These are phyloP conservation scores for Centropyge bicolor DNA, from an alignment of 2,797 vertebrate genomes.

Conservation along the genomic window DNA sequence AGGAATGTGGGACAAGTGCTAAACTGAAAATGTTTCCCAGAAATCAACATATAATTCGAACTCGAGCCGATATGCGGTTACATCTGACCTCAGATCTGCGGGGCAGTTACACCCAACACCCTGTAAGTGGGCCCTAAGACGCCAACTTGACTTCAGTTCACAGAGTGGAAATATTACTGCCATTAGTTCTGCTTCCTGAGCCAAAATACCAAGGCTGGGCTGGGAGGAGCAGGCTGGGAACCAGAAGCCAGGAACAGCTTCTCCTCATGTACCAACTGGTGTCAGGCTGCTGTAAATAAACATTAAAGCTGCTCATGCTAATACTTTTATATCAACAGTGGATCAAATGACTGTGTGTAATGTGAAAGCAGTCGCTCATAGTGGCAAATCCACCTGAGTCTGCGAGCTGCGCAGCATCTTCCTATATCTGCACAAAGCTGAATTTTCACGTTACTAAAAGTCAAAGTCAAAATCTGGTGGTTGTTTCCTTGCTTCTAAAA, in stretches of 20 bases:
- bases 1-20: no score
- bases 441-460: no score
- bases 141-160: constrained; percentile 12
- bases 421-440: no score
- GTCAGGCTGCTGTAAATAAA: neutral
- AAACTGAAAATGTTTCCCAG: neutral
- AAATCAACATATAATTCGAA: neutral
- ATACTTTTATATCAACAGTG: neutral
- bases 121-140: constrained; percentile 15
- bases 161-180: constrained; percentile 36
- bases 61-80: constrained; percentile 1
- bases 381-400: neutral
- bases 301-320: neutral
- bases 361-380: neutral
- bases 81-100: constrained; percentile 25
- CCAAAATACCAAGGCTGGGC: neutral
- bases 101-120: neutral
- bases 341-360: neutral
- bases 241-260: neutral
- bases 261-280: neutral
- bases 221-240: neutral
- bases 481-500: no score
- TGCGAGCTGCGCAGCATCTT: no score
- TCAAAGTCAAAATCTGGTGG: no score
- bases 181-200: constrained; percentile 48